Conservation (phyloP, 2,113 vertebrate species). For the Marmota flaviventris region DNA sequence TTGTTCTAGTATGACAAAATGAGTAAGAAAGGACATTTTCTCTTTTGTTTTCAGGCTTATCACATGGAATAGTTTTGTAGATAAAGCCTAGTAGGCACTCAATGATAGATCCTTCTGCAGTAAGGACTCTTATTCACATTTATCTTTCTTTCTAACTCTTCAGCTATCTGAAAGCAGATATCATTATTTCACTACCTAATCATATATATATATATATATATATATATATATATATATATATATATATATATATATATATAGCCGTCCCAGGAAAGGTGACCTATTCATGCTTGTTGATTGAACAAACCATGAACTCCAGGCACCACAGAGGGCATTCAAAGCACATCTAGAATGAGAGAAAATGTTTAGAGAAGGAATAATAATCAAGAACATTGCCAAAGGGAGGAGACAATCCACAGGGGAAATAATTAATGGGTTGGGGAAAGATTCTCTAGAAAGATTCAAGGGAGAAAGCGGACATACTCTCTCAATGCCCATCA, state of each 20-base stretch:
- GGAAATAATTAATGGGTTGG: not conserved
- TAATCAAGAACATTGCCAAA: not conserved
- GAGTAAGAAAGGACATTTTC: not conserved
- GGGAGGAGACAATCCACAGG: not conserved
- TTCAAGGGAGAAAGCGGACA: not conserved
- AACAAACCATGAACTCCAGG: not conserved
- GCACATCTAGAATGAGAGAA: not conserved
- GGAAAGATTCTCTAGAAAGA: not conserved
- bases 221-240: no score
- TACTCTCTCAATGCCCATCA: not conserved
- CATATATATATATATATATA: not conserved
- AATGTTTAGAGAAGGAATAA: not conserved
- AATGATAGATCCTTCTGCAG: not conserved
- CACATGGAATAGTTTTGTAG: not conserved
- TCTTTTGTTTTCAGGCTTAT: not conserved
- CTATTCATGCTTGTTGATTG: not conserved
- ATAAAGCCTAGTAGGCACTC: not conserved
- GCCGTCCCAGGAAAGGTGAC: not conserved
- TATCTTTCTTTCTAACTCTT: not conserved
- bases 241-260: no score
- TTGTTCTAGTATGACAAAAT: not conserved
- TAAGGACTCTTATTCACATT: not conserved
- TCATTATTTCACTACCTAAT: not conserved
- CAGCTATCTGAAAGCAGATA: not conserved
- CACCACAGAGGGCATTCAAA: not conserved